Evolutionary conservation across 2,113 vertebrate genomes (phyloP).

Genomic region (Miniopterus natalensis): DNA sequence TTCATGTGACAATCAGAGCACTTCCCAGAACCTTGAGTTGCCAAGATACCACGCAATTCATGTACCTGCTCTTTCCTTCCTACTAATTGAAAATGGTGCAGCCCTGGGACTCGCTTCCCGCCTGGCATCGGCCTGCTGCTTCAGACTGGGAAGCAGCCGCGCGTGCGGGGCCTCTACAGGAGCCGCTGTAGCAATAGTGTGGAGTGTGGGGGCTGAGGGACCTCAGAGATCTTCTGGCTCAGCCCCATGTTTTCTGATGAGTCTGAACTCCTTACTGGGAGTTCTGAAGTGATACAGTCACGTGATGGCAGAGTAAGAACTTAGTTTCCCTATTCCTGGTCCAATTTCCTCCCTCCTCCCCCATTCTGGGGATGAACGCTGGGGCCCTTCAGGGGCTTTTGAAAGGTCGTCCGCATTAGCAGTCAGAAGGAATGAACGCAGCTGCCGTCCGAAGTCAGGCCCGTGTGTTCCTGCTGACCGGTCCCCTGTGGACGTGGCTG

Average conservation of each 20-base stretch:
- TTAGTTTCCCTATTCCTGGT: background rate
- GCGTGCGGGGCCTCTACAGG: background rate
- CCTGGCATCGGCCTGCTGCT: background rate
- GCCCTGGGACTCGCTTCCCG: background rate
- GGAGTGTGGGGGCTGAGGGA: background rate
- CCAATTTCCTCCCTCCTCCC: background rate
- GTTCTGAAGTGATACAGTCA: background rate
- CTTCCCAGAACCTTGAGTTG: background rate
- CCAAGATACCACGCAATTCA: background rate
- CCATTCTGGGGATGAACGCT: background rate
- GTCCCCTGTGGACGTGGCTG: background rate
- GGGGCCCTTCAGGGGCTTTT: background rate
- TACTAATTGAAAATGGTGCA: background rate
- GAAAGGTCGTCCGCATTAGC: background rate
- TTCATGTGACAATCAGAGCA: background rate
- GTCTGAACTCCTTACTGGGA: background rate
- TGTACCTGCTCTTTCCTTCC: background rate
- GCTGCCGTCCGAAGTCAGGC: background rate
- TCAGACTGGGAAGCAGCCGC: background rate
- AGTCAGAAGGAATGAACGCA: background rate
- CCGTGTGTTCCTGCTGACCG: background rate
- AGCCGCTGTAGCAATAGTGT: accelerated
- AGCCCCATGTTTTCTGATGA: background rate
- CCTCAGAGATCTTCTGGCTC: background rate
- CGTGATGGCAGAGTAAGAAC: background rate